Conservation (phyloP, 2,888 invertebrate species). For the Phragmatobia fuliginosa region DNA sequence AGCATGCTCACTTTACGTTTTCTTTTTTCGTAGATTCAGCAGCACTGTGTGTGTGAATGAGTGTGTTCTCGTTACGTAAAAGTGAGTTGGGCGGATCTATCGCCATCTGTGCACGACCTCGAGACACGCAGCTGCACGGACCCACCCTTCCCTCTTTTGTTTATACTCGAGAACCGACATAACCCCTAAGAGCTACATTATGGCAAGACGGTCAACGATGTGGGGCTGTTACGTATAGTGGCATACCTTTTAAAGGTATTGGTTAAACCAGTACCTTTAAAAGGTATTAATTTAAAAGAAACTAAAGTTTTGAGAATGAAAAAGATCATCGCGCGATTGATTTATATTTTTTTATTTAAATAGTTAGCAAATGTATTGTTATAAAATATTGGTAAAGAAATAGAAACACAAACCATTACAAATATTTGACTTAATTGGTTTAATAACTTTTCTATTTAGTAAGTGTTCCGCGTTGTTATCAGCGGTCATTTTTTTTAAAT, state of each 20-base stretch:
- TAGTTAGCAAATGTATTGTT: neutral
- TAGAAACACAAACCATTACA: conserved; percentile 2
- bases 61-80: conserved; percentile 20
- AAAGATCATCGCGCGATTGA: neutral
- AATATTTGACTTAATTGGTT: too few relatives aligned
- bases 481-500: too few relatives aligned
- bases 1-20: neutral
- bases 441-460: too few relatives aligned
- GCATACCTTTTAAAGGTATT: conserved; percentile 26
- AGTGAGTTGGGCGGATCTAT: conserved; percentile 47
- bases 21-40: neutral
- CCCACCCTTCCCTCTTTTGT: conserved; percentile 67
- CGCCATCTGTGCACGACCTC: conserved; percentile 64
- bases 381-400: neutral
- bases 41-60: conserved; percentile 13
- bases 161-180: conserved; percentile 46
- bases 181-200: conserved; percentile 46
- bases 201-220: conserved; percentile 44
- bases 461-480: too few relatives aligned
- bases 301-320: too few relatives aligned
- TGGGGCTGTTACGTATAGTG: conserved; percentile 18
- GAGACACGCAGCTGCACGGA: conserved; percentile 65
- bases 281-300: too few relatives aligned
- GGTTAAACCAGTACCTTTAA: too few relatives aligned
- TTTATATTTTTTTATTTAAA: neutral